Evolutionary conservation across 2,888 invertebrate species (phyloP).

Genomic region (Melikaiella ostensackeni): DNA sequence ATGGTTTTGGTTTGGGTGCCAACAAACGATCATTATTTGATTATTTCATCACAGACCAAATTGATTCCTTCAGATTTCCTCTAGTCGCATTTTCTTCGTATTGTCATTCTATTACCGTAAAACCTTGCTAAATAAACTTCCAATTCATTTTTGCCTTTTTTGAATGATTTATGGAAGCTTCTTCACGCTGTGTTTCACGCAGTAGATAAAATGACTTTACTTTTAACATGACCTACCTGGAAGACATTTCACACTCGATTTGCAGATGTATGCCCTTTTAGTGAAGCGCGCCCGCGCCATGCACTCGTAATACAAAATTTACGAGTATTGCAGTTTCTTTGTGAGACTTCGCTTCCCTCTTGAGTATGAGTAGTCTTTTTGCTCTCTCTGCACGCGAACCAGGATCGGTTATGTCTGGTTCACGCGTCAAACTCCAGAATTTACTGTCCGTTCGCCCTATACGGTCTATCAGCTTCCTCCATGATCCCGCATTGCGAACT

Average conservation of each 20-base stretch:
- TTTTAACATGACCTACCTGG: conserved; percentile 2
- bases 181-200: not conserved
- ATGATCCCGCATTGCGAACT: not conserved
- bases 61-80: too few species aligned
- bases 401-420: conserved; percentile 5
- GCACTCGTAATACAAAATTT: not conserved
- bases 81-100: too few species aligned
- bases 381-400: not conserved
- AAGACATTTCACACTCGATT: conserved; percentile 7
- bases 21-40: too few species aligned
- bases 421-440: conserved; percentile 8
- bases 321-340: conserved; percentile 16
- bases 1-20: too few species aligned
- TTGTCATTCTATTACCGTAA: too few species aligned
- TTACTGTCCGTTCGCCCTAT: conserved; percentile 6
- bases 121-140: too few species aligned
- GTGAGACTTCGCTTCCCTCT: conserved; percentile 2
- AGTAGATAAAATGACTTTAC: not conserved
- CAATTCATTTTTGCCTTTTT: not conserved
- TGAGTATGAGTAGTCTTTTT: not conserved
- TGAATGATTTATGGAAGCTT: not conserved
- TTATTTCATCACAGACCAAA: too few species aligned
- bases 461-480: not conserved
- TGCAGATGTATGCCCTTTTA: conserved; percentile 5
- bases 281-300: conserved; percentile 2